These are phyloP conservation scores for Labia minor DNA, from an alignment of 2,888 invertebrate species.

Conservation along the genomic window DNA sequence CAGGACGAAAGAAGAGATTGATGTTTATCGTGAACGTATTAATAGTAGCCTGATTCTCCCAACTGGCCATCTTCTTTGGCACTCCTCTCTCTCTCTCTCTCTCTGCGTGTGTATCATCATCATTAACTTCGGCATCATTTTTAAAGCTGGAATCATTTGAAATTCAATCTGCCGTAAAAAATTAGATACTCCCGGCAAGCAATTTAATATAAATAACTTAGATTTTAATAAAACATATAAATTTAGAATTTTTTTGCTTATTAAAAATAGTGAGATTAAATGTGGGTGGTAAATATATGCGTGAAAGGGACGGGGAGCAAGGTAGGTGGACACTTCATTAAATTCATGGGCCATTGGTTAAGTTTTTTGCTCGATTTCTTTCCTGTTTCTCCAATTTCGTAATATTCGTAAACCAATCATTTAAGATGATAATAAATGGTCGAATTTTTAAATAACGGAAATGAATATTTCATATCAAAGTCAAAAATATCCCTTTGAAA, in stretches of 20 bases:
- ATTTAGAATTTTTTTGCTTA: too few species aligned
- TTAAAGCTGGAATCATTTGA: slow-evolving; percentile 1
- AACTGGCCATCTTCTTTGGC: not conserved
- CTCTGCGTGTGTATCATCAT: not conserved
- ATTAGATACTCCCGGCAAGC: not conserved
- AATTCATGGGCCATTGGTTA: not conserved
- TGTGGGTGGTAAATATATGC: too few species aligned
- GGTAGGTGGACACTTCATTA: not conserved
- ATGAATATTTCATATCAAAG: too few species aligned
- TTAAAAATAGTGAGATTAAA: too few species aligned
- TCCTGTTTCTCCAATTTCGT: not conserved
- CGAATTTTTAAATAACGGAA: too few species aligned
- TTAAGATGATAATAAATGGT: too few species aligned
- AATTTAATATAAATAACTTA: not conserved
- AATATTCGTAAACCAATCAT: too few species aligned
- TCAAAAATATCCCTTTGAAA: too few species aligned
- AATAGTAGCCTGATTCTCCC: too few species aligned
- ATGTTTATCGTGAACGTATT: too few species aligned
- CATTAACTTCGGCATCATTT: not conserved
- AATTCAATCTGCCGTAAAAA: not conserved
- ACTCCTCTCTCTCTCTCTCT: not conserved
- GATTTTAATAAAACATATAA: not conserved
- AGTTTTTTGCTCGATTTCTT: not conserved
- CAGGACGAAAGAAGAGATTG: too few species aligned
- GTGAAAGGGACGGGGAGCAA: too few species aligned